phyloP scores from a whole-genome alignment of 2,113 vertebrate species.

The Heloderma charlesbogerti region DNA sequence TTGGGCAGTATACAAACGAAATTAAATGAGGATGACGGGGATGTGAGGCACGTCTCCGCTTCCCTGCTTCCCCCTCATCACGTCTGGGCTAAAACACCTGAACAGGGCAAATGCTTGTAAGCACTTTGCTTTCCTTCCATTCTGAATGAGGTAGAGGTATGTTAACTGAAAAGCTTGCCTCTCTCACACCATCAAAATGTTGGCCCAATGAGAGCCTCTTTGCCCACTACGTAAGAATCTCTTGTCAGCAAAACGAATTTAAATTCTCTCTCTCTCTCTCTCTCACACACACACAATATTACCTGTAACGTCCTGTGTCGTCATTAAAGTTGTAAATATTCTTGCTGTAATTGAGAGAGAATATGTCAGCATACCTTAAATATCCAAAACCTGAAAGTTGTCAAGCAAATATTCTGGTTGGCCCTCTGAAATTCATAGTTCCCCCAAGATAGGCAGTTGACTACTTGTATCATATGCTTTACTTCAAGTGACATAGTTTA shows the following conservation, averaged over 20 bases:
- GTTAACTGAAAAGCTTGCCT: background rate
- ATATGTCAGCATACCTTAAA: constrained; percentile 35
- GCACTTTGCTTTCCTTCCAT: background rate
- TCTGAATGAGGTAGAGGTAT: background rate
- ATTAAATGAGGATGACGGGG: too few relatives aligned
- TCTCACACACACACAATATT: background rate
- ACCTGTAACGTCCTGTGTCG: constrained; percentile 89
- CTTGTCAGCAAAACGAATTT: background rate
- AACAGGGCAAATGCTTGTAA: background rate
- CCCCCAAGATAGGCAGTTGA: background rate
- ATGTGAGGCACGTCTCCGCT: background rate
- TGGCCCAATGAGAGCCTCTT: background rate
- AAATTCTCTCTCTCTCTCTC: too few relatives aligned
- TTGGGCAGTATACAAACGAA: too few relatives aligned
- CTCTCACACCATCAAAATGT: background rate
- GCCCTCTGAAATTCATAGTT: background rate
- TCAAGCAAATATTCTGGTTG: background rate
- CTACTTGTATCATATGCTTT: background rate
- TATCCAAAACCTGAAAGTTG: background rate
- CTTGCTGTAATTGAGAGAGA: constrained; percentile 83
- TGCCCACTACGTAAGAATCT: background rate
- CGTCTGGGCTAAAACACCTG: background rate
- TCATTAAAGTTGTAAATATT: constrained; percentile 91
- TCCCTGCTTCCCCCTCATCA: background rate
- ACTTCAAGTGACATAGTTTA: background rate